Conservation (phyloP, 2,888 invertebrate genomes). For the Patella pellucida region DNA sequence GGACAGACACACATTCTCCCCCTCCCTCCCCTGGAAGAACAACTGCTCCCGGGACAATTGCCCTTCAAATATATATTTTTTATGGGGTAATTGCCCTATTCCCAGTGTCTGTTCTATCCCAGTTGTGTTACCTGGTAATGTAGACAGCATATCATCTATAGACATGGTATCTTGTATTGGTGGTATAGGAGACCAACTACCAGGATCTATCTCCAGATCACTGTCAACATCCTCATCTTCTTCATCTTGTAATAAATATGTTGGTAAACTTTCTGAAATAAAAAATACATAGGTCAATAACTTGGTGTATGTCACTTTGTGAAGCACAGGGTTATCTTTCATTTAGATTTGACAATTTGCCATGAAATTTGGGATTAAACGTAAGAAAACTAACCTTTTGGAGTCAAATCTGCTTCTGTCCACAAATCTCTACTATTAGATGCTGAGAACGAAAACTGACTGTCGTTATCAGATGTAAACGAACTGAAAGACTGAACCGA, state of each 20-base stretch:
- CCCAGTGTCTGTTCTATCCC: no score
- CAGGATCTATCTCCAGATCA: slow-evolving; percentile 68
- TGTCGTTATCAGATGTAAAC: slow-evolving; percentile 42
- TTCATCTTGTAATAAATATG: slow-evolving; percentile 47
- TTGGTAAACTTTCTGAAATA: slow-evolving; percentile 41
- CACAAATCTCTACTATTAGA: no score
- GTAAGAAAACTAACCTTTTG: no score
- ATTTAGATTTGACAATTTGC: no score
- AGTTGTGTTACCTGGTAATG: slow-evolving; percentile 33
- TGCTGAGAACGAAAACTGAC: slow-evolving; percentile 42
- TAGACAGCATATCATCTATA: slow-evolving; percentile 52
- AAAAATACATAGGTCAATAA: no score
- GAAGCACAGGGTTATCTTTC: no score
- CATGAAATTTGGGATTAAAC: no score
- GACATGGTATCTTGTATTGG: slow-evolving; percentile 48
- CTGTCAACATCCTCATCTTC: slow-evolving; percentile 47
- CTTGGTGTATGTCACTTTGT: no score
- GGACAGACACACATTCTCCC: slow-evolving; percentile 27
- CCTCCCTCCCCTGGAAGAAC: slow-evolving; percentile 26
- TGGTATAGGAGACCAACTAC: slow-evolving; percentile 53
- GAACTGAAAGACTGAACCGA: not conserved
- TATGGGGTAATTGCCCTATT: no score
- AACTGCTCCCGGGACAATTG: not conserved
- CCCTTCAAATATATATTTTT: no score
- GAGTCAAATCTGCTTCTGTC: no score